Conservation (phyloP, 2,797 vertebrate genomes). For the Anolis apletophallus region DNA sequence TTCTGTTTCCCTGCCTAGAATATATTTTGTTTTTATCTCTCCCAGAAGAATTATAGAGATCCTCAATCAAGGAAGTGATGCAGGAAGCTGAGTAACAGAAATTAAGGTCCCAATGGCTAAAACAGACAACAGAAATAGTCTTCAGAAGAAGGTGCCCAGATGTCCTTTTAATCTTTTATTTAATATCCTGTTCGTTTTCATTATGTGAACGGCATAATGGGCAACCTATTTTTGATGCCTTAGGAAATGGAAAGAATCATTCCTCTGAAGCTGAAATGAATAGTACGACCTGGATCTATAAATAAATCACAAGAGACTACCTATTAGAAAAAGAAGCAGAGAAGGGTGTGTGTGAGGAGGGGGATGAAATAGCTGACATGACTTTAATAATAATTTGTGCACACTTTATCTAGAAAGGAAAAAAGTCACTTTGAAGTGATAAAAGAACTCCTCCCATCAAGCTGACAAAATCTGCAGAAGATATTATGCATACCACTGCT, state of each 20-base stretch:
- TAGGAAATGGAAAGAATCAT: slow-evolving; percentile 47
- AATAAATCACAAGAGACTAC: slow-evolving; percentile 57
- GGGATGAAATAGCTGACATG: slow-evolving; percentile 33
- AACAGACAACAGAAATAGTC: neutral
- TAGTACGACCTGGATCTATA: slow-evolving; percentile 31
- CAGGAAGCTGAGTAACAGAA: neutral
- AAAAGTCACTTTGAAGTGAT: neutral
- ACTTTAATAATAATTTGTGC: slow-evolving; percentile 18
- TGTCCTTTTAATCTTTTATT: slow-evolving; percentile 47
- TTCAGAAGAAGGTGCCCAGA: slow-evolving; percentile 48
- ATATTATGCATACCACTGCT: slow-evolving; percentile 4
- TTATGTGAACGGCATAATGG: neutral
- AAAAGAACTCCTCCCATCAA: neutral
- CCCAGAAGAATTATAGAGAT: neutral
- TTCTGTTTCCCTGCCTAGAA: neutral
- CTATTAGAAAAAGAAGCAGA: slow-evolving; percentile 28
- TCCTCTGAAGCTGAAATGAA: slow-evolving; percentile 51
- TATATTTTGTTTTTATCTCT: too few relatives aligned
- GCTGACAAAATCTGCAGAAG: neutral
- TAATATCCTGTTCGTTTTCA: slow-evolving; percentile 47
- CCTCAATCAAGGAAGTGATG: neutral
- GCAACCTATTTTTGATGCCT: slow-evolving; percentile 3
- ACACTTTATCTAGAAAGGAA: slow-evolving; percentile 1
- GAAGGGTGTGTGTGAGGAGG: neutral
- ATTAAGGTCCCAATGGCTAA: neutral